Percentiles rank a stretch among this genome's conserved stretches.
phyloP scores from a whole-genome alignment of 2,113 vertebrate genomes.

The Poecilia latipinna region DNA sequence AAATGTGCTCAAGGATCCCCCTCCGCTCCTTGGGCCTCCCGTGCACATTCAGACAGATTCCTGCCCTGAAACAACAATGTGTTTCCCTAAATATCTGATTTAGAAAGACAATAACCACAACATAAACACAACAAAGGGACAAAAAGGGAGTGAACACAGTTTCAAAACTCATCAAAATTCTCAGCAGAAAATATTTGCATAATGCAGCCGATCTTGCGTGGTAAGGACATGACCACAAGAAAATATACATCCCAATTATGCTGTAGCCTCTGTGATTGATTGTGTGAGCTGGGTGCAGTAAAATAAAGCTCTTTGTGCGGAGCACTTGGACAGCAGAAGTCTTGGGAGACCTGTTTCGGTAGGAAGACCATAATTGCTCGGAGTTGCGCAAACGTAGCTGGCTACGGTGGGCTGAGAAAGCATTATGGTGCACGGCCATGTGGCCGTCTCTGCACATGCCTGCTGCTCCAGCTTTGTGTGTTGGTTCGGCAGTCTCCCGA shows the following conservation, averaged over 20 bases:
- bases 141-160: constrained; percentile 20
- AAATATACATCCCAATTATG: constrained; percentile 63
- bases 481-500: constrained; percentile 55
- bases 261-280: constrained; percentile 58
- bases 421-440: constrained; percentile 20
- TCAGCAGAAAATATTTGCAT: constrained; percentile 51
- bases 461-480: neutral
- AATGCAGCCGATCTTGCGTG: constrained; percentile 34
- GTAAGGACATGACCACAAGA: constrained; percentile 38
- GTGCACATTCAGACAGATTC: constrained; percentile 1
- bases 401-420: constrained; percentile 69
- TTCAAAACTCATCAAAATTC: constrained; percentile 45
- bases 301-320: constrained; percentile 62
- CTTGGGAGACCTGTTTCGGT: constrained; percentile 71
- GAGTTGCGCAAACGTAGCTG: constrained; percentile 72
- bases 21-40: neutral
- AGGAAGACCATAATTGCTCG: constrained; percentile 77
- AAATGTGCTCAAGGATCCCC: neutral
- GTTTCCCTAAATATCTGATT: constrained; percentile 37
- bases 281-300: constrained; percentile 38
- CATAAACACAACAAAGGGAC: constrained; percentile 48
- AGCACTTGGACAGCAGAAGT: constrained; percentile 57
- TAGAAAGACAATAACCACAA: constrained; percentile 50
- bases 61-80: constrained; percentile 6
- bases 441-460: constrained; percentile 1